Evolutionary conservation across 2,113 vertebrate species (phyloP), one percentile per base, ranked within the genome.

Genomic region (Rhegmatorhina hoffmannsi): DNA sequence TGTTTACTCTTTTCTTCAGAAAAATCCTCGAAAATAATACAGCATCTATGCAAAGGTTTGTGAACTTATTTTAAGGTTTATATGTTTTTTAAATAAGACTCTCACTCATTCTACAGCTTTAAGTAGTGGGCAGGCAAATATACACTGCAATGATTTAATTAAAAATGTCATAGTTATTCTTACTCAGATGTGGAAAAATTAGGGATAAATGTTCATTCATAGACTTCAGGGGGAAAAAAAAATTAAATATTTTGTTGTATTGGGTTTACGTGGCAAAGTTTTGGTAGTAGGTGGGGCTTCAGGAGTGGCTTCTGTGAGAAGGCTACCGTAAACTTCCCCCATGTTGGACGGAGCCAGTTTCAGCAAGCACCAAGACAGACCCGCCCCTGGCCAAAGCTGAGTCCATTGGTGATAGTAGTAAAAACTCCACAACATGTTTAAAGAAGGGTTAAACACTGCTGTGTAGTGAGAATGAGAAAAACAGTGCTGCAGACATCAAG

Each of bases 371-470:
- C n/a, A 36, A 59, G 15, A 36, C n/a, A 59, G n/a, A 58, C 56
- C 20, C 9, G 20, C 13, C 4, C 3, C 58, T 59, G n/a, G n/a
- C 58, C n/a, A 34, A 36, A 59, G n/a, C n/a, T 59, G 58, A 59
- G 14, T 15, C 58, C 33, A n/a, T 17, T 10, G 24, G 3, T 34
- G 21, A 63, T 16, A 10, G 7, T 14, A 11, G 8, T 44, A 84
- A 13, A 0, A 0, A 6, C 12, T 52, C 11, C 46, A 6, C 20
- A 13, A 16, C 3, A 6, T 36, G 23, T 24, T 47, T 73, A 53
- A 73, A 38, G 52, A 46, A 40, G 29, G 6, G 8, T 34, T 34
- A 31, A 73, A 73, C 59, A 28, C 7, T 25, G 8, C 13, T 31
- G 3, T 59, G n/a, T 20, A 46, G 11, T 7, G 7, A 43, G 6